These are phyloP conservation scores for Brachyptera putata DNA, from an alignment of 2,888 invertebrate genomes.

Conservation along the genomic window DNA sequence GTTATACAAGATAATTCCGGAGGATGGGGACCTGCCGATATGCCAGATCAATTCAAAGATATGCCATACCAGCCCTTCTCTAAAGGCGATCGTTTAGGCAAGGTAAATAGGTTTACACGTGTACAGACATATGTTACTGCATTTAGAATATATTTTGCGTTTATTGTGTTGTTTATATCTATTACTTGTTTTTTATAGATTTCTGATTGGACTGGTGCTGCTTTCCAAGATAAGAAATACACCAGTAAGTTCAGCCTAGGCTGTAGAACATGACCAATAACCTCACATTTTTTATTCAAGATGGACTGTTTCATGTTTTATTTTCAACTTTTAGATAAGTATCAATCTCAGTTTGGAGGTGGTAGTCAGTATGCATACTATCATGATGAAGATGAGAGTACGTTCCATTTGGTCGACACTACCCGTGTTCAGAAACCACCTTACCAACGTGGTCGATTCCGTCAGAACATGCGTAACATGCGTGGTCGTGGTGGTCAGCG, in stretches of 20 bases:
- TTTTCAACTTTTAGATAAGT: slow-evolving; percentile 64
- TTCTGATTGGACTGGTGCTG: slow-evolving; percentile 96
- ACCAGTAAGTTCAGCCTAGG: slow-evolving; percentile 64
- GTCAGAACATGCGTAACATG: slow-evolving; percentile 71
- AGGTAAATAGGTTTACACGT: slow-evolving; percentile 55
- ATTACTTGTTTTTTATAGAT: slow-evolving; percentile 48
- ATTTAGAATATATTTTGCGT: background rate
- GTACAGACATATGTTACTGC: slow-evolving; percentile 21
- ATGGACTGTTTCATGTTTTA: slow-evolving; percentile 15
- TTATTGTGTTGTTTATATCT: background rate
- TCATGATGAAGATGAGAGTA: slow-evolving; percentile 97
- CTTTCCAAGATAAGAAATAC: slow-evolving; percentile 90
- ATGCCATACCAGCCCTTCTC: slow-evolving; percentile 99
- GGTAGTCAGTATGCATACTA: slow-evolving; percentile 97
- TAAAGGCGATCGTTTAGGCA: slow-evolving; percentile 96
- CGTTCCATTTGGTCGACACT: slow-evolving; percentile 97
- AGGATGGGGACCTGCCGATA: slow-evolving; percentile 96
- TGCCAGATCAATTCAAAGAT: slow-evolving; percentile 90
- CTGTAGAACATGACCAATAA: slow-evolving; percentile 27
- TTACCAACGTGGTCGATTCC: slow-evolving; percentile 88
- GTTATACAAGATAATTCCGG: slow-evolving; percentile 77
- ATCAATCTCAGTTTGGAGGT: slow-evolving; percentile 87
- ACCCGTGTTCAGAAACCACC: slow-evolving; percentile 84
- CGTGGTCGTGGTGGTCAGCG: slow-evolving; percentile 61
- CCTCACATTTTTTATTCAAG: slow-evolving; percentile 24